A percentile compares a stretch with the other conserved stretches of the same genome.
Conservation (phyloP, 2,113 vertebrate genomes). For the Haliaeetus leucogaster region DNA sequence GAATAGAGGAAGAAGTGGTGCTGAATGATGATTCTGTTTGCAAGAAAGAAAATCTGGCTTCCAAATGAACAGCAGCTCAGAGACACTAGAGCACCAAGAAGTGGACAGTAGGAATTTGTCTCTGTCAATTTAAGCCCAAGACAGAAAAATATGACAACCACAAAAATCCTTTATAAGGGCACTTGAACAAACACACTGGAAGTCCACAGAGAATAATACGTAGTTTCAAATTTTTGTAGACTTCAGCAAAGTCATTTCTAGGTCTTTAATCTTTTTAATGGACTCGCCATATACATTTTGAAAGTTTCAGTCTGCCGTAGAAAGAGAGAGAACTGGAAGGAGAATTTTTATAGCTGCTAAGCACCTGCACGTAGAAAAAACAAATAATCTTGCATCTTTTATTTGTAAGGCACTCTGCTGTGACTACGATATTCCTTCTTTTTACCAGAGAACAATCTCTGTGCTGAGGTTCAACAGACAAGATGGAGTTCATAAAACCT, state of each 20-base stretch:
- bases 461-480: neutral
- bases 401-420: neutral
- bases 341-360: neutral
- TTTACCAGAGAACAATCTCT: neutral
- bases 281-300: neutral
- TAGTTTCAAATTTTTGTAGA: neutral
- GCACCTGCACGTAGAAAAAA: neutral
- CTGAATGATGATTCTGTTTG: neutral
- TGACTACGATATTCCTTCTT: neutral
- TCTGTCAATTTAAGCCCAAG: neutral
- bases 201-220: neutral
- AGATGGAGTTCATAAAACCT: neutral
- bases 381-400: neutral
- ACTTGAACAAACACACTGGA: neutral
- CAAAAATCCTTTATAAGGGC: neutral
- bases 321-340: neutral
- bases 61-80: neutral
- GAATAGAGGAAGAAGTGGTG: neutral
- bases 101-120: neutral
- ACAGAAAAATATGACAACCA: neutral
- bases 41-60: neutral
- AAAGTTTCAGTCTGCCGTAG: neutral
- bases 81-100: neutral
- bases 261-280: constrained; percentile 18
- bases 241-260: neutral